A percentile compares a stretch with the other conserved stretches of the same genome.
phyloP scores from a whole-genome alignment of 1,140 invertebrate species.

The Paraescarpia echinospica region DNA sequence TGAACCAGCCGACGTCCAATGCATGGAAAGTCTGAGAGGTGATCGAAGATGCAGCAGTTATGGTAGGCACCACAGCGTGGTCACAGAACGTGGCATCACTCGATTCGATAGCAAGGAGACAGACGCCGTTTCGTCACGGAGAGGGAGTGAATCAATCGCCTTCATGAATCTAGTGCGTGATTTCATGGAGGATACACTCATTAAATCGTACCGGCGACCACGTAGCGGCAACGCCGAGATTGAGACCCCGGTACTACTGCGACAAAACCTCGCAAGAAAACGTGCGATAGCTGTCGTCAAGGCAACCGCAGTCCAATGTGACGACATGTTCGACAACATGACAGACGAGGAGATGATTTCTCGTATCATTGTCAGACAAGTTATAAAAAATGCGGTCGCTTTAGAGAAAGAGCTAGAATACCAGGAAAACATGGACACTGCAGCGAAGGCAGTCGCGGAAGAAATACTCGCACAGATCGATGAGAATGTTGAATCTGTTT shows the following conservation, averaged over 20 bases:
- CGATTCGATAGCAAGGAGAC: no score
- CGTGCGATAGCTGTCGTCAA: not conserved
- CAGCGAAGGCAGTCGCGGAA: not conserved
- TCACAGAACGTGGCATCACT: no score
- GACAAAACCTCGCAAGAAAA: not conserved
- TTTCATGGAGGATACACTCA: not conserved
- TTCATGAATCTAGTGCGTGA: not conserved
- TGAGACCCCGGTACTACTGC: not conserved
- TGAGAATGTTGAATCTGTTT: not conserved
- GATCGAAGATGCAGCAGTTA: not conserved
- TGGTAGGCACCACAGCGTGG: not conserved
- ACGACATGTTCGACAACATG: not conserved
- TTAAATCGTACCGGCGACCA: not conserved
- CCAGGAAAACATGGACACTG: not conserved
- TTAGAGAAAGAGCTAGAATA: not conserved
- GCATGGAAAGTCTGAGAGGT: not conserved
- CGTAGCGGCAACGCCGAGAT: not conserved
- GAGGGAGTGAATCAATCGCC: not conserved
- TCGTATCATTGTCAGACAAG: not conserved
- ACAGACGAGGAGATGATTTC: not conserved
- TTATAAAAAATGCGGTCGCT: not conserved
- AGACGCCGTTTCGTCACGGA: not conserved
- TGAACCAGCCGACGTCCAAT: not conserved
- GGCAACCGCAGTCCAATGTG: not conserved
- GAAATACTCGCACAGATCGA: not conserved